Conservation (phyloP, 1,140 invertebrate genomes). For the Listronotus oregonensis region DNA sequence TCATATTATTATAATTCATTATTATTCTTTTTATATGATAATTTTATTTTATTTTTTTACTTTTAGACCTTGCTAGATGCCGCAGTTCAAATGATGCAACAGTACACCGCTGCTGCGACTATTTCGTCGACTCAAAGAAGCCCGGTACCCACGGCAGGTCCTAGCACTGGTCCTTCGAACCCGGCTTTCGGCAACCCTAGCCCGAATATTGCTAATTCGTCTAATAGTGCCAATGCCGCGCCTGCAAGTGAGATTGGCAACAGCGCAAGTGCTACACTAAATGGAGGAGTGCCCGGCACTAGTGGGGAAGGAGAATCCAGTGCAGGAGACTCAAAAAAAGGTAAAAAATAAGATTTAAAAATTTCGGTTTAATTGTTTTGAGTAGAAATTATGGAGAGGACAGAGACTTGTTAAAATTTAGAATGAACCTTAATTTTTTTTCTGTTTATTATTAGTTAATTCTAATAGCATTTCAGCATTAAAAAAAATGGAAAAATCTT, state of each 20-base stretch:
- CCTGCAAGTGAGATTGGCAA: too few species aligned
- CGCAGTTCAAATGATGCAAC: slow-evolving; percentile 85
- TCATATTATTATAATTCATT: too few species aligned
- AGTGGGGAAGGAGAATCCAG: not conserved
- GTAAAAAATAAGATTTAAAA: not conserved
- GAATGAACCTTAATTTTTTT: too few species aligned
- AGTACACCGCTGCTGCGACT: slow-evolving; percentile 74
- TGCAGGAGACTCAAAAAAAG: slow-evolving; percentile 2
- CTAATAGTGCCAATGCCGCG: too few species aligned
- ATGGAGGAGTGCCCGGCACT: not conserved
- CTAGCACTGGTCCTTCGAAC: not conserved
- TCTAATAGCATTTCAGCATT: too few species aligned
- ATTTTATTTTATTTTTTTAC: slow-evolving; percentile 26
- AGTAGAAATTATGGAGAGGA: too few species aligned
- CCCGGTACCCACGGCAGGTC: not conserved
- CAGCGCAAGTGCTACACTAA: too few species aligned
- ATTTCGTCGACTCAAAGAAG: slow-evolving; percentile 37
- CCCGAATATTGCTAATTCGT: not conserved
- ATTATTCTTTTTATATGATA: too few species aligned
- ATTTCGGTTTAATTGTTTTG: too few species aligned
- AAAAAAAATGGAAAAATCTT: too few species aligned
- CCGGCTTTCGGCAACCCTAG: not conserved
- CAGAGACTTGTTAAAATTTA: too few species aligned
- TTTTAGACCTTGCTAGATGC: slow-evolving; percentile 77
- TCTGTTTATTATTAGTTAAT: too few species aligned